phyloP scores from a whole-genome alignment of 2,797 vertebrate genomes.

The Melopsittacus undulatus region DNA sequence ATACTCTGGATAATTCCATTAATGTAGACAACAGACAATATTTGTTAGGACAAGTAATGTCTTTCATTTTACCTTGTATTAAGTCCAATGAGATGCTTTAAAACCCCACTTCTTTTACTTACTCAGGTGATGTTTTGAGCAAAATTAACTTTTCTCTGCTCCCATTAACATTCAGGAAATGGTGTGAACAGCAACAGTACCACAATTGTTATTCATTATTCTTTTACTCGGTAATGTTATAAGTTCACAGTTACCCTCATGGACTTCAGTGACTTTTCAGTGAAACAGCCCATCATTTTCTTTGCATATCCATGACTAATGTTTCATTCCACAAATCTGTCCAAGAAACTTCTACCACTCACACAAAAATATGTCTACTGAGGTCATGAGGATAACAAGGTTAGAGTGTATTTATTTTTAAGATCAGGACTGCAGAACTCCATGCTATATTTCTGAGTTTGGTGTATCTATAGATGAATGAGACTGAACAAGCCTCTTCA shows the following conservation, averaged over 20 bases:
- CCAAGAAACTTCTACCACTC: background rate
- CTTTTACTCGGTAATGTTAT: background rate
- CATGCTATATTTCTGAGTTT: background rate
- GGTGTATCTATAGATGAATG: background rate
- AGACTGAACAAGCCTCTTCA: background rate
- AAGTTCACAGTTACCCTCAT: background rate
- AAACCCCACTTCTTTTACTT: background rate
- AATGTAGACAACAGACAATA: background rate
- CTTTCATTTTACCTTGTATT: background rate
- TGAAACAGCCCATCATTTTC: background rate
- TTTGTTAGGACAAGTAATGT: background rate
- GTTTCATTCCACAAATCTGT: background rate
- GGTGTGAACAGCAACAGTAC: background rate
- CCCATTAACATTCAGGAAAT: background rate
- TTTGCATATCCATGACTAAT: background rate
- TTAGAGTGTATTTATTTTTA: background rate
- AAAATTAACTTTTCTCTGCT: background rate
- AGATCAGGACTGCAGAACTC: background rate
- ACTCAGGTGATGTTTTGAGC: background rate
- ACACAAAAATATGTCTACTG: background rate
- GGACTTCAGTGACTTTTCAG: background rate
- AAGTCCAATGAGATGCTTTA: background rate
- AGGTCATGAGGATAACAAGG: background rate
- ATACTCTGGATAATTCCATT: background rate
- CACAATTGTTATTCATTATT: background rate